Base-by-base conservation (phyloP, 2,797 vertebrate species). In the Lerista edwardsae region DNA sequence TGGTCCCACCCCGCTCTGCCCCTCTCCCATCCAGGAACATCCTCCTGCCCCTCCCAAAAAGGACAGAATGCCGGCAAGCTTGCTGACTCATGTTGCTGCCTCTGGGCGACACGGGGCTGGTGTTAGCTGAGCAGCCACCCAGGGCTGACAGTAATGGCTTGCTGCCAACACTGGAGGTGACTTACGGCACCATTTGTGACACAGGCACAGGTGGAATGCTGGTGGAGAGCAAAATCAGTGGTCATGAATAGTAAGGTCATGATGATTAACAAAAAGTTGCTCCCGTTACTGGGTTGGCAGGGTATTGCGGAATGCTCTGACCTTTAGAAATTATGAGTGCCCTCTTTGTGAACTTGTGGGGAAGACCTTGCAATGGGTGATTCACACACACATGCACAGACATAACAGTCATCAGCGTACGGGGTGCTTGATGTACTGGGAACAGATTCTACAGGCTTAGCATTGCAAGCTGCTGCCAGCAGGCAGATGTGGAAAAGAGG, bases 381-480 rank as follows among this genome's bases (percentile, higher is more conserved):
- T 84, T 34, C 74, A 69, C 80, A 85, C 51, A 55, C 74, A 88
- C 86, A 1, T 85, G 84, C 89, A 89, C 86, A 90, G 87, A 91
- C 90, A 93, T 69, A 92, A 80, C 25, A 93, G 89, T 92, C 92
- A 94, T 92, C 89, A 65, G 84, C 39, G 91, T 86, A 88, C 51
- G 0, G 1, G 79, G 44, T 64, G 88, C 87, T 86, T 81, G 34
- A 79, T 91, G 74, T 82, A n/a, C 80, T 91, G 91, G 90, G 87
- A 91, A 91, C 76, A 89, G 81, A 91, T 87, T 25, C 67, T 59
- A 34, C 87, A 89, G 87, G 83, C 79, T 88, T 92, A 88, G 88
- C 89, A 92, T 87, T 71, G 75, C 90, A 93, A 91, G 89, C 90
- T 89, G 68, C 85, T 86, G 89, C 79, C 91, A 91, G 91, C 88